phyloP scores from a whole-genome alignment of 2,888 invertebrate genomes.

The Rhodophaea formosa region DNA sequence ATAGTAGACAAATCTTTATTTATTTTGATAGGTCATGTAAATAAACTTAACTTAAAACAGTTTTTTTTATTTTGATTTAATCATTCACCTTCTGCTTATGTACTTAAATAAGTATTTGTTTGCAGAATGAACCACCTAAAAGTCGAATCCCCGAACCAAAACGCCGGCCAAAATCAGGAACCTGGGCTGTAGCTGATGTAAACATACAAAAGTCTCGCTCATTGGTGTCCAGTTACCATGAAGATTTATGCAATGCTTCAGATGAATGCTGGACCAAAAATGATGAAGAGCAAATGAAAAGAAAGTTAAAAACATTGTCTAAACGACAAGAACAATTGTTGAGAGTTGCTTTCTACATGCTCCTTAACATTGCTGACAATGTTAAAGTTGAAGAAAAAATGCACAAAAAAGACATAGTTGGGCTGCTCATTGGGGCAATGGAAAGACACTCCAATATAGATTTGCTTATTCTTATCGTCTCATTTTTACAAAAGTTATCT shows the following conservation, averaged over 20 bases:
- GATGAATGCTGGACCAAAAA: slow-evolving; percentile 73
- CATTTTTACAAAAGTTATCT: slow-evolving; percentile 96
- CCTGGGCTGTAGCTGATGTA: slow-evolving; percentile 82
- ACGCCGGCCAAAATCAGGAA: slow-evolving; percentile 88
- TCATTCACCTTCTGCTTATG: no score
- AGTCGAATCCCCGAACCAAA: slow-evolving; percentile 88
- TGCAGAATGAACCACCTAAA: slow-evolving; percentile 83
- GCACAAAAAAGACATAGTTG: slow-evolving; percentile 95
- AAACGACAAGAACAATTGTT: slow-evolving; percentile 96
- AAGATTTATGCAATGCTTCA: slow-evolving; percentile 80
- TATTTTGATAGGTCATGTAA: no score
- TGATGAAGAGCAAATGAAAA: slow-evolving; percentile 89
- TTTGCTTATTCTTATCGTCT: slow-evolving; percentile 92
- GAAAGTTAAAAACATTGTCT: slow-evolving; percentile 89
- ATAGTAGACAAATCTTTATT: no score
- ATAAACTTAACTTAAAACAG: no score
- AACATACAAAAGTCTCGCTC: slow-evolving; percentile 80
- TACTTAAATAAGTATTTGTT: slow-evolving; percentile 22
- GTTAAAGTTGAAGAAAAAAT: slow-evolving; percentile 98
- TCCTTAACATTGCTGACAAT: slow-evolving; percentile 97
- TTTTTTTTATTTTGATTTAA: no score
- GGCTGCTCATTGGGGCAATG: slow-evolving; percentile 91
- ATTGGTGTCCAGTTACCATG: slow-evolving; percentile 86
- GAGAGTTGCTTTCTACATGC: slow-evolving; percentile 94
- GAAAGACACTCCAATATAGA: slow-evolving; percentile 93